Conservation (phyloP, 2,113 vertebrate species). For the Nerophis ophidion region DNA sequence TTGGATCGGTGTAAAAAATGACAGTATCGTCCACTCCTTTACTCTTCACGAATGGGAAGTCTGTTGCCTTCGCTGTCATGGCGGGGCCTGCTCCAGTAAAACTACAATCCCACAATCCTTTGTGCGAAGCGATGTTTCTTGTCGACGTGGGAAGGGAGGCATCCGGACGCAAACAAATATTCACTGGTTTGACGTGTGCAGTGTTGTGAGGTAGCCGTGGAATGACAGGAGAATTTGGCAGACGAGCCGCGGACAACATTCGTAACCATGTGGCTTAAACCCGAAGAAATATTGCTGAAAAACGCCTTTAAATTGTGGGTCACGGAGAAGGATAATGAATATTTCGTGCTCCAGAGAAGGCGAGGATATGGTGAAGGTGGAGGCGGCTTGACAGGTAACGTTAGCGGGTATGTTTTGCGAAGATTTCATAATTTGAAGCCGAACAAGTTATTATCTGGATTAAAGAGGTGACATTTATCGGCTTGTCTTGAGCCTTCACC, state of each 20-base stretch:
- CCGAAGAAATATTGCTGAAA: conserved; percentile 92
- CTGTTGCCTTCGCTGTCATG: not conserved
- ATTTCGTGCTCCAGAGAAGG: conserved; percentile 89
- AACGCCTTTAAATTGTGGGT: conserved; percentile 94
- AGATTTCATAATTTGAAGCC: not conserved
- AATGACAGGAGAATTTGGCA: conserved; percentile 46
- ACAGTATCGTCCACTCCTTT: too few species aligned
- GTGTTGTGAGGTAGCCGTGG: conserved; percentile 35
- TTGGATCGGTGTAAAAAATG: too few species aligned
- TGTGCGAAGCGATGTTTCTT: conserved; percentile 66
- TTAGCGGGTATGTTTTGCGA: conserved; percentile 8
- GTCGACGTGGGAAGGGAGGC: conserved; percentile 79
- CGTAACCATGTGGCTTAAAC: conserved; percentile 88
- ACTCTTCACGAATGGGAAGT: not conserved
- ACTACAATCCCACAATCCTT: conserved; percentile 71
- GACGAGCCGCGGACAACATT: conserved; percentile 26
- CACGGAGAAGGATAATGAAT: conserved; percentile 87
- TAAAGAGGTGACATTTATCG: not conserved
- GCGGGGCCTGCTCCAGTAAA: conserved; percentile 10
- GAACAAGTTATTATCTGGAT: not conserved
- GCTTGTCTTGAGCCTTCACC: too few species aligned
- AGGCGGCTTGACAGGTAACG: conserved; percentile 85
- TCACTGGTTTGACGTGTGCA: conserved; percentile 40
- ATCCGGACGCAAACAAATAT: conserved; percentile 61
- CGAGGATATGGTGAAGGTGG: conserved; percentile 89